Evolutionary conservation across 2,888 invertebrate genomes (phyloP).

Genomic region (Pediacus dermestoides): DNA sequence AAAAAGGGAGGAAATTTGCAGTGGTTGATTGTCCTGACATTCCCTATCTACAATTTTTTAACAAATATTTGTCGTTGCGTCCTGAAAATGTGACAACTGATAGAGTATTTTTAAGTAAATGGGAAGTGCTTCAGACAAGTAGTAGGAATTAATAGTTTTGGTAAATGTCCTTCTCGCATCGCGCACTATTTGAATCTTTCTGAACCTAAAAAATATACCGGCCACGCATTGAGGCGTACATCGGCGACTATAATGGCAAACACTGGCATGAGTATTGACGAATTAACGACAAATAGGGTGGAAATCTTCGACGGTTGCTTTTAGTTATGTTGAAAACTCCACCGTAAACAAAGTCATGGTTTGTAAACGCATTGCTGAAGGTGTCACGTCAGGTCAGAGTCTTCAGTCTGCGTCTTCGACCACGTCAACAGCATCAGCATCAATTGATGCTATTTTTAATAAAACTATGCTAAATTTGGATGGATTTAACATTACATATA

Average conservation of each 20-base stretch:
- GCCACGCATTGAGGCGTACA: constrained; percentile 14
- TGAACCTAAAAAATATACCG: constrained; percentile 16
- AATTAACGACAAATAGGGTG: no score
- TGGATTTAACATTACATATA: no score
- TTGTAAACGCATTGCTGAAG: no score
- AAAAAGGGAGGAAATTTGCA: constrained; percentile 9
- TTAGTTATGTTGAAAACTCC: no score
- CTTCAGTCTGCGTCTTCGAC: no score
- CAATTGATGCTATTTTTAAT: no score
- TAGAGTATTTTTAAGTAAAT: constrained; percentile 16
- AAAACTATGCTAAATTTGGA: no score
- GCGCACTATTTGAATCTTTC: constrained; percentile 14
- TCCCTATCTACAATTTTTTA: constrained; percentile 15
- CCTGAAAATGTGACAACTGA: constrained; percentile 20
- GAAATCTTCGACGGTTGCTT: no score
- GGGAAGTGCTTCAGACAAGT: constrained; percentile 19
- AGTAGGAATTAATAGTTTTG: constrained; percentile 19
- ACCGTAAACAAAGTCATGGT: no score
- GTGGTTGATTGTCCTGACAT: no score
- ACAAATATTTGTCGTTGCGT: constrained; percentile 18
- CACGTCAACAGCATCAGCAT: no score
- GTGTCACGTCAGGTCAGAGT: no score
- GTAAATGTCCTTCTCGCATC: constrained; percentile 14
- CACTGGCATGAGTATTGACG: constrained; percentile 7
- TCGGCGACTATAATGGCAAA: constrained; percentile 15